These are phyloP conservation scores for Archocentrus centrarchus DNA, from an alignment of 2,113 vertebrate species.

Conservation along the genomic window DNA sequence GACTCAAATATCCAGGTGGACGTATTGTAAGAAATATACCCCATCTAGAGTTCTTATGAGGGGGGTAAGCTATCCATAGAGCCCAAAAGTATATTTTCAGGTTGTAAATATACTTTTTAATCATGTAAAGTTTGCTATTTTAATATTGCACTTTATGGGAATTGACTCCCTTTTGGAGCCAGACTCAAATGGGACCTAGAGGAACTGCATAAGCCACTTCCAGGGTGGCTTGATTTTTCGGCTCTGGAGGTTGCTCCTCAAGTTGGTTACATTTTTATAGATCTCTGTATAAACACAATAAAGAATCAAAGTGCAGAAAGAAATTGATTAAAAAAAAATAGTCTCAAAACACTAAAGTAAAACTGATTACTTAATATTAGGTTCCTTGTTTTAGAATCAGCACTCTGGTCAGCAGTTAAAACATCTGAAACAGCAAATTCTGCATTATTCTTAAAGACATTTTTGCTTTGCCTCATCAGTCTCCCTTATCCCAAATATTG, in stretches of 20 bases:
- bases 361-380: neutral
- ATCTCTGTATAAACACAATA: neutral
- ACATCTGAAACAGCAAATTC: neutral
- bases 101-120: neutral
- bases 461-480: neutral
- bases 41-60: no score
- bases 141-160: neutral
- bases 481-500: neutral
- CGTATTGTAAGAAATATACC: no score
- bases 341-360: neutral
- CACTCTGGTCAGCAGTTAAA: neutral
- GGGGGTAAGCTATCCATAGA: no score
- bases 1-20: no score
- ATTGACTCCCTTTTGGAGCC: neutral
- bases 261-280: neutral
- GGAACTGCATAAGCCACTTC: neutral
- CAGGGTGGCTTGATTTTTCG: neutral
- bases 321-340: neutral
- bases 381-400: neutral
- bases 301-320: rapidly evolving
- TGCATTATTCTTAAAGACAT: neutral
- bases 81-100: no score
- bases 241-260: neutral
- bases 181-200: neutral
- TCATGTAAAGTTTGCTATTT: neutral